Conservation (phyloP, 2,797 vertebrate species). For the Thripadectes ignobilis region DNA sequence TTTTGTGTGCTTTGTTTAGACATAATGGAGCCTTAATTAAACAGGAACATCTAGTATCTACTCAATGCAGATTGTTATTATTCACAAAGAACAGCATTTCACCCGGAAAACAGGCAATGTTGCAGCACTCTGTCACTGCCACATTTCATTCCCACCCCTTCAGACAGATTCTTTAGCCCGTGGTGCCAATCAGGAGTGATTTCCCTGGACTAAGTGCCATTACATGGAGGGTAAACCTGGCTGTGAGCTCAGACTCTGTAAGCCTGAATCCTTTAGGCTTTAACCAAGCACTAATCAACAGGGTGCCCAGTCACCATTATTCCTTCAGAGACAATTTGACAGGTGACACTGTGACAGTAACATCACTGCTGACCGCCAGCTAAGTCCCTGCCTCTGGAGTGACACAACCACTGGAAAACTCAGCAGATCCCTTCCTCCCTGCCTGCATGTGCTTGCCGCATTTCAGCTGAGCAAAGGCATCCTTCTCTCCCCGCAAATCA, state of each 20-base stretch:
- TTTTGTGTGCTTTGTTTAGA: neutral
- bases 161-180: neutral
- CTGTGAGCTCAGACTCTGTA: neutral
- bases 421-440: neutral
- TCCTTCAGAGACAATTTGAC: slow-evolving; percentile 48
- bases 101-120: neutral
- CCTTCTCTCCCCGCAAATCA: neutral
- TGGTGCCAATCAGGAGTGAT: slow-evolving; percentile 22
- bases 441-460: accelerated
- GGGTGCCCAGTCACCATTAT: neutral
- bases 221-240: neutral
- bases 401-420: neutral
- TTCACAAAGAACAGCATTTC: neutral
- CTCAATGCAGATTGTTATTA: neutral
- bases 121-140: neutral
- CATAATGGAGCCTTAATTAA: neutral
- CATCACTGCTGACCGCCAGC: neutral
- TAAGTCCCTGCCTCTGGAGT: slow-evolving; percentile 10
- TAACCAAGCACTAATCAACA: neutral
- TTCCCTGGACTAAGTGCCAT: neutral
- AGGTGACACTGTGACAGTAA: slow-evolving; percentile 24
- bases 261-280: neutral
- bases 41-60: neutral
- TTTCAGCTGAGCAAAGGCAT: neutral
- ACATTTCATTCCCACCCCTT: neutral